Evolutionary conservation across 2,797 vertebrate species (phyloP).

Genomic region (Anniella stebbinsi): DNA sequence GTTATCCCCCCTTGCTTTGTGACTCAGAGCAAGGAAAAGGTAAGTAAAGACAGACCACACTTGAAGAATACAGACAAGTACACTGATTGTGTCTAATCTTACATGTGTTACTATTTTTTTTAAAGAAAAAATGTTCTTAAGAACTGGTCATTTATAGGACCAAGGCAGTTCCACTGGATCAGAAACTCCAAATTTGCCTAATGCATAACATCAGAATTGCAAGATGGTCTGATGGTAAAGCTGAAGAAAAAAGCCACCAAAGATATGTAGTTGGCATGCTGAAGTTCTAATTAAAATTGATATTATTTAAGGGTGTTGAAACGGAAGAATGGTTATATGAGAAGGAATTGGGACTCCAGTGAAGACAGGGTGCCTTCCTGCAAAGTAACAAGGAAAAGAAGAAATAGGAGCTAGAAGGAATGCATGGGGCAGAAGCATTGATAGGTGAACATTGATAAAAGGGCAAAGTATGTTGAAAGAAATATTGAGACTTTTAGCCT

Average conservation of each 20-base stretch:
- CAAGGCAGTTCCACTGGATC: background rate
- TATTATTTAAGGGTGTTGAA: background rate
- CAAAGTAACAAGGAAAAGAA: background rate
- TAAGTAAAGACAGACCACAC: background rate
- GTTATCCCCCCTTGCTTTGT: background rate
- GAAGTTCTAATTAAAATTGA: background rate
- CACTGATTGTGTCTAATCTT: background rate
- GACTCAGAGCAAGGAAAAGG: background rate
- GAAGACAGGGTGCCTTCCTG: background rate
- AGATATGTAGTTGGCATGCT: background rate
- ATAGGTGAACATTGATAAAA: background rate
- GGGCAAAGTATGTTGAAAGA: background rate
- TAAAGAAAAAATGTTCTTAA: background rate
- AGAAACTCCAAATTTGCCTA: background rate
- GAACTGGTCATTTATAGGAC: background rate
- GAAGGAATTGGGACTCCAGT: background rate
- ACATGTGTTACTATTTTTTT: background rate
- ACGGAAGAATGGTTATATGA: background rate
- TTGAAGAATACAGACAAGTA: background rate
- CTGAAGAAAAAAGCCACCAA: background rate
- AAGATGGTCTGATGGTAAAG: background rate
- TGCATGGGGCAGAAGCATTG: too few relatives aligned
- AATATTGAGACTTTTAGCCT: background rate
- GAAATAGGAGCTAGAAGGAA: background rate
- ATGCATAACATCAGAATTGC: background rate